Conservation (phyloP, 2,797 vertebrate genomes). For the Acestrorhynchus altus region DNA sequence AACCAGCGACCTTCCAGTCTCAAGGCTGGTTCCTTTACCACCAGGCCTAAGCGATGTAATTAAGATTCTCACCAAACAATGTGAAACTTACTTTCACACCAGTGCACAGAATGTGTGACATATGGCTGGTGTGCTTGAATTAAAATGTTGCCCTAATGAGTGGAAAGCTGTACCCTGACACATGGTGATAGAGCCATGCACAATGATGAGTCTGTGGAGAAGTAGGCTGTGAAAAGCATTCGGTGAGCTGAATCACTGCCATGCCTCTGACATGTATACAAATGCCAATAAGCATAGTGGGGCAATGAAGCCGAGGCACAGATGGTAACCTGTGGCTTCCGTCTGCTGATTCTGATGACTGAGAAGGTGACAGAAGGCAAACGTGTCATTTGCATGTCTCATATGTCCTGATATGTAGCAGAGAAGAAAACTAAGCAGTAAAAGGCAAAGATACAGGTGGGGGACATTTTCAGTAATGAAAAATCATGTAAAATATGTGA, state of each 20-base stretch:
- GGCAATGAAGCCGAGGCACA: conserved; percentile 5
- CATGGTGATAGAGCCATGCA: not conserved
- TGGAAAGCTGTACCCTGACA: not conserved
- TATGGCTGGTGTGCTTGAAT: not conserved
- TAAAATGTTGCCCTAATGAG: not conserved
- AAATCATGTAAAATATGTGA: too few species aligned
- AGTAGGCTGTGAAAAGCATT: not conserved
- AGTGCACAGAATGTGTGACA: not conserved
- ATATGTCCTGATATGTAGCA: not conserved
- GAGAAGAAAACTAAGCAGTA: not conserved
- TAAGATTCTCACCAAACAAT: too few species aligned
- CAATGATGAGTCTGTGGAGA: not conserved
- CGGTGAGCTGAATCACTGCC: not conserved
- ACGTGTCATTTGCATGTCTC: conserved; percentile 16
- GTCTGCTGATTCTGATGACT: conserved; percentile 34
- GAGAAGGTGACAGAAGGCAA: not conserved
- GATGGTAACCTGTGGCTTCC: conserved; percentile 1
- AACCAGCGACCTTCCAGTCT: too few species aligned
- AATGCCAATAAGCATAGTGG: conserved; percentile 13
- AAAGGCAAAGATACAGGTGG: too few species aligned
- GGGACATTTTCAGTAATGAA: too few species aligned
- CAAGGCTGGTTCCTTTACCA: too few species aligned
- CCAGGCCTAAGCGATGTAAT: too few species aligned
- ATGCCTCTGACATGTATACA: conserved; percentile 20
- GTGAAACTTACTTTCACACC: not conserved